Evolutionary conservation across 2,797 vertebrate genomes (phyloP).

Genomic region (Tiaroga cobitis): DNA sequence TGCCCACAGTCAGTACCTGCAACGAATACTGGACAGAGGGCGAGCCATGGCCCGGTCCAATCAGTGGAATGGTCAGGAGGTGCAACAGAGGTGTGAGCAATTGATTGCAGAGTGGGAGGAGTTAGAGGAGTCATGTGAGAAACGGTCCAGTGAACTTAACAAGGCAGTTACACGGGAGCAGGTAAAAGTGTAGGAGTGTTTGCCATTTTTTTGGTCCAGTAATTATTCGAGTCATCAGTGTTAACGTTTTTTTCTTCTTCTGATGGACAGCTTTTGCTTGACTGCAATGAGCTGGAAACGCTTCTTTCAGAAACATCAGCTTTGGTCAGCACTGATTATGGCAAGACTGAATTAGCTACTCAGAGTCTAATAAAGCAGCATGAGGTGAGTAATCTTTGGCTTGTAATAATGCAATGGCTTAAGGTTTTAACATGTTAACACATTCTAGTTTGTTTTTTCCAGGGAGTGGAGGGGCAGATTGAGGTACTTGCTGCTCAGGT

Average conservation of each 20-base stretch:
- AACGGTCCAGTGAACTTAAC: slow-evolving; percentile 76
- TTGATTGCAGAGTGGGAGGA: slow-evolving; percentile 80
- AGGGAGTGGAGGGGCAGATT: slow-evolving; percentile 84
- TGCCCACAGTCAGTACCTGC: slow-evolving; percentile 80
- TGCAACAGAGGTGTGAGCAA: slow-evolving; percentile 77
- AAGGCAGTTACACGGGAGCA: slow-evolving; percentile 81
- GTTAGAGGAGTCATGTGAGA: slow-evolving; percentile 79
- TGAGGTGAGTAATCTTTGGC: slow-evolving; percentile 75
- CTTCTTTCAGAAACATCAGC: slow-evolving; percentile 78
- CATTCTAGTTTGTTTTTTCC: slow-evolving; percentile 14
- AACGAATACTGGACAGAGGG: slow-evolving; percentile 80
- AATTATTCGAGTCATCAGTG: background rate
- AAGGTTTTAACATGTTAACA: slow-evolving; percentile 1
- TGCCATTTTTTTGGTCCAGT: background rate
- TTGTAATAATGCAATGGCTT: background rate
- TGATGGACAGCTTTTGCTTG: slow-evolving; percentile 79
- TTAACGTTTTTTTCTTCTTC: background rate
- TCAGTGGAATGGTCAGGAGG: slow-evolving; percentile 72
- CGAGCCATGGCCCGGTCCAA: slow-evolving; percentile 67
- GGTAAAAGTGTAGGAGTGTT: slow-evolving; percentile 69
- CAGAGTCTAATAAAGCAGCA: slow-evolving; percentile 83
- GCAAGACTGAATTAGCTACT: slow-evolving; percentile 80
- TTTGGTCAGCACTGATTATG: slow-evolving; percentile 78
- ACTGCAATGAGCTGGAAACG: slow-evolving; percentile 84
- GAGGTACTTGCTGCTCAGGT: slow-evolving; percentile 76